Evolutionary conservation across 2,797 vertebrate genomes (phyloP).

Genomic region (Halcyon smyrnensis): DNA sequence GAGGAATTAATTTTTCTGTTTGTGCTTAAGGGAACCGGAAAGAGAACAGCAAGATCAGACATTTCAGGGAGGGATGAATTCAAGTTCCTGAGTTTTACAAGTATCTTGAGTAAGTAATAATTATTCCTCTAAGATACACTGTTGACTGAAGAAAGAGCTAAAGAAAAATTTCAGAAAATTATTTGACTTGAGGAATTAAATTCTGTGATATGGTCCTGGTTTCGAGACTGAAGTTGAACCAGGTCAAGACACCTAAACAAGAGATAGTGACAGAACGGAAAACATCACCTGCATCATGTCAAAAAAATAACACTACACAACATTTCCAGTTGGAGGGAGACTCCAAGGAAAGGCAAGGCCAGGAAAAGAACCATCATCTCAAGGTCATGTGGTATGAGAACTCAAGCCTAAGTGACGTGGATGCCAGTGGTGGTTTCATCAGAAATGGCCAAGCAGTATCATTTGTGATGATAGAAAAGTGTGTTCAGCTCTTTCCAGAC

Average conservation of each 20-base stretch:
- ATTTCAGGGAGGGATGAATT: not conserved
- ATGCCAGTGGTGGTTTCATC: not conserved
- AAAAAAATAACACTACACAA: not conserved
- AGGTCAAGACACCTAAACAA: not conserved
- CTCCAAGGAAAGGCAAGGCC: not conserved
- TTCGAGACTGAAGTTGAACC: not conserved
- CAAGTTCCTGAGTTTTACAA: not conserved
- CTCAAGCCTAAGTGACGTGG: not conserved
- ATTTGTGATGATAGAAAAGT: accelerated
- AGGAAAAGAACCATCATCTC: not conserved
- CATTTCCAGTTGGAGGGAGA: not conserved
- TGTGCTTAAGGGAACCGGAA: not conserved
- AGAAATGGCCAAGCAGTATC: not conserved
- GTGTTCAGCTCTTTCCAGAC: not conserved
- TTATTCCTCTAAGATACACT: not conserved
- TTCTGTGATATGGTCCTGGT: not conserved
- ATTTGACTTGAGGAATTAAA: not conserved
- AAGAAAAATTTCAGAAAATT: not conserved
- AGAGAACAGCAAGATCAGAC: not conserved
- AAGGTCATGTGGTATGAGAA: not conserved
- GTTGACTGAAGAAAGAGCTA: not conserved
- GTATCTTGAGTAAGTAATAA: accelerated
- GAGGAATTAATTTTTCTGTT: not conserved
- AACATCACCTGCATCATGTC: accelerated
- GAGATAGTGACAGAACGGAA: not conserved